These are phyloP conservation scores for Sarcophaga bullata DNA, from an alignment of 1,140 invertebrate species.

Conservation along the genomic window DNA sequence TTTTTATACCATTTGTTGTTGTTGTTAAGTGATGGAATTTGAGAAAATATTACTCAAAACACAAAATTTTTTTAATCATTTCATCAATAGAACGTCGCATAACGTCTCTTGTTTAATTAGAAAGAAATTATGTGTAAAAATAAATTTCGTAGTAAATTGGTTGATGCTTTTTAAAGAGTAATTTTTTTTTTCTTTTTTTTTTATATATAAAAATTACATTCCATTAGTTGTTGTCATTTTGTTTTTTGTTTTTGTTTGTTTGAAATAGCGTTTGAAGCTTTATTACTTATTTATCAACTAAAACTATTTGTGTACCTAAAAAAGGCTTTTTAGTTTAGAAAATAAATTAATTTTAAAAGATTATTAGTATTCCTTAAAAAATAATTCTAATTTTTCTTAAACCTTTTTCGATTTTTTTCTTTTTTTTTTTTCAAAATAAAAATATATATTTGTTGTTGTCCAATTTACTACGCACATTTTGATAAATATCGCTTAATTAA, in stretches of 20 bases:
- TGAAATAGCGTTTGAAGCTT: not conserved
- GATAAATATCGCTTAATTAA: constrained; percentile 24
- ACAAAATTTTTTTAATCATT: too few relatives aligned
- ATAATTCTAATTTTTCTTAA: constrained; percentile 35
- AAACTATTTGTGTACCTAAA: not conserved
- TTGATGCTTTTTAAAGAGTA: not conserved
- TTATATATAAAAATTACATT: not conserved
- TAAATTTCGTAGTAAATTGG: not conserved
- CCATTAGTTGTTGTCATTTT: not conserved
- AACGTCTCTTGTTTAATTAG: too few relatives aligned
- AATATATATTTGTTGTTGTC: constrained; percentile 58
- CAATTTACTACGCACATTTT: constrained; percentile 50
- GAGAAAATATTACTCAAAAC: too few relatives aligned
- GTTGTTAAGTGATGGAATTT: too few relatives aligned
- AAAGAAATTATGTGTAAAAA: too few relatives aligned
- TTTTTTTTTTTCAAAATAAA: constrained; percentile 46
- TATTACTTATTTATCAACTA: not conserved
- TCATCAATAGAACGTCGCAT: too few relatives aligned
- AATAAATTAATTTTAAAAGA: constrained; percentile 25
- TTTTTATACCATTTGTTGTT: too few relatives aligned
- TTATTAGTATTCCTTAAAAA: not conserved
- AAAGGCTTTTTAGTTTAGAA: constrained; percentile 1
- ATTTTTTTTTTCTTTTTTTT: not conserved
- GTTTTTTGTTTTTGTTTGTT: not conserved
- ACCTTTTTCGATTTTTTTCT: constrained; percentile 54